Percentiles rank a stretch among this genome's conserved stretches.
Evolutionary conservation across 1,140 invertebrate genomes (phyloP).

Genomic region (Brachystomella parvula): DNA sequence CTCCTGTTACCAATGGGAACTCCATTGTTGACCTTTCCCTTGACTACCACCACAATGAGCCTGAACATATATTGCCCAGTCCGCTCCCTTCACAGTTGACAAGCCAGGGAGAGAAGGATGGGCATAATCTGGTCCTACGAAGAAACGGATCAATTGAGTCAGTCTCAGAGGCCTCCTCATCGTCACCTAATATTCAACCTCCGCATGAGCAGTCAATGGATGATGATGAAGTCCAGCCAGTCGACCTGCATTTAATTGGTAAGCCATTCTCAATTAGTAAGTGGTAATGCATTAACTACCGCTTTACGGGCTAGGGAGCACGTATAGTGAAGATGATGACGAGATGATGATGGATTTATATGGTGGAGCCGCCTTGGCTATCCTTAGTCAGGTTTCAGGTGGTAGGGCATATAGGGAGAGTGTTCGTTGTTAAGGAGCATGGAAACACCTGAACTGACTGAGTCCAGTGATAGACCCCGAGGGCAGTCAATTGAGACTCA

Average conservation of each 20-base stretch:
- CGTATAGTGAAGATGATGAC: too few relatives aligned
- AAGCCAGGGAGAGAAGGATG: background rate
- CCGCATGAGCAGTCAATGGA: background rate
- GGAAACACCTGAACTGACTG: too few relatives aligned
- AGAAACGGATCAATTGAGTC: conserved; percentile 1
- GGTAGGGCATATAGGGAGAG: too few relatives aligned
- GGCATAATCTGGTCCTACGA: background rate
- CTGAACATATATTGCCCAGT: background rate
- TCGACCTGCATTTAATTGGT: conserved; percentile 5
- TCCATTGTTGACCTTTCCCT: background rate
- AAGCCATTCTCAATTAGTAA: too few relatives aligned
- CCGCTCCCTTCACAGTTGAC: background rate
- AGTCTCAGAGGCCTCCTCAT: background rate
- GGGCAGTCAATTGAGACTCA: too few relatives aligned
- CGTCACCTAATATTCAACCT: background rate
- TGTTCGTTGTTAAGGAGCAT: too few relatives aligned
- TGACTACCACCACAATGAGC: background rate
- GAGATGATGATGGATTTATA: too few relatives aligned
- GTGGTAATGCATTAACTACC: too few relatives aligned
- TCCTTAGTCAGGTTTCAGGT: too few relatives aligned
- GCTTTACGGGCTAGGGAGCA: too few relatives aligned
- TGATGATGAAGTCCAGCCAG: conserved; percentile 1
- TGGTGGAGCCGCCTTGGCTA: too few relatives aligned
- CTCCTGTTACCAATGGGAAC: background rate
- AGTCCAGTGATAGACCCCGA: too few relatives aligned